phyloP scores from a whole-genome alignment of 2,113 vertebrate species.

The Rhinoderma darwinii region DNA sequence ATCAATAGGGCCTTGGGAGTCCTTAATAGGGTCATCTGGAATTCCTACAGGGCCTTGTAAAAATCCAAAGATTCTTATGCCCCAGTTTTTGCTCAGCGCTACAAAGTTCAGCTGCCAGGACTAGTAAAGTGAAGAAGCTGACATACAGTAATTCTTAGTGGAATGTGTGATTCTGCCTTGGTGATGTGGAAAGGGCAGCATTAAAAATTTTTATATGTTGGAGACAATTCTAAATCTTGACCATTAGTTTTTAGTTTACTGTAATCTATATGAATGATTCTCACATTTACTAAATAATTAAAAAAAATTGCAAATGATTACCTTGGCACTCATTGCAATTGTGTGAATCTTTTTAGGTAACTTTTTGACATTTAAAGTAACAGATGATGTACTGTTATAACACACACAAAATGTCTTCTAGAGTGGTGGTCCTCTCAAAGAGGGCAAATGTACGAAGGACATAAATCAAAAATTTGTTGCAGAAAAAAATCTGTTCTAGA shows the following conservation, averaged over 20 bases:
- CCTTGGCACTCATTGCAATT: not conserved
- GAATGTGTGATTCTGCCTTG: not conserved
- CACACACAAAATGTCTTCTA: not conserved
- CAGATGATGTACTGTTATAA: not conserved
- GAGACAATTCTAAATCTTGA: not conserved
- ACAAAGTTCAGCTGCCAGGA: conserved; percentile 23
- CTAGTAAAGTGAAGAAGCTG: not conserved
- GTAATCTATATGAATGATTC: not conserved
- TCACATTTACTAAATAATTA: not conserved
- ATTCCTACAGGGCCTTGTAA: conserved; percentile 61
- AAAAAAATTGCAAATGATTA: not conserved
- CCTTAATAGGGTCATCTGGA: conserved; percentile 42
- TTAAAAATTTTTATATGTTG: not conserved
- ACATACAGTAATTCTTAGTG: not conserved
- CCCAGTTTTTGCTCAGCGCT: not conserved
- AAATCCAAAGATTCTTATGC: not conserved
- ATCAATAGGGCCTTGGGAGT: conserved; percentile 60
- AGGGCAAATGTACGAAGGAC: not conserved
- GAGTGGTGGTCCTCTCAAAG: not conserved
- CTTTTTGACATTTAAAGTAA: not conserved
- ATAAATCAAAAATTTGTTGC: not conserved
- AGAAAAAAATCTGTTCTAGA: not conserved
- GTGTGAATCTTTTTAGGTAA: not conserved
- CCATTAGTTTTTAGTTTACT: not conserved
- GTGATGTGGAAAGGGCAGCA: not conserved